Conservation (phyloP, 2,888 invertebrate genomes). For the Lasioglossum villosulum region DNA sequence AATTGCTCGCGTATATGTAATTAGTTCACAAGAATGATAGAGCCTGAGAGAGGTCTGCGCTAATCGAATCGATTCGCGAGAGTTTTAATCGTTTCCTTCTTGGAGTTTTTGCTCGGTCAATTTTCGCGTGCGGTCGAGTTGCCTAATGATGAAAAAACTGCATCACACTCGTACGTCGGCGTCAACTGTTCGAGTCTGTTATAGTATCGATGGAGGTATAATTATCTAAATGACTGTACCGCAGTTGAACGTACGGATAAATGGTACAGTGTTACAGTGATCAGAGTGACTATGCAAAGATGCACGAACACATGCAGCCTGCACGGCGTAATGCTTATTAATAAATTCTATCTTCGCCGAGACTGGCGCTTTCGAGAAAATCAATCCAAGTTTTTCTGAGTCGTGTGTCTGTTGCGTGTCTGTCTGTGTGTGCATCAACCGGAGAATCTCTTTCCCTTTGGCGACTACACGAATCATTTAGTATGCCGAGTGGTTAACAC, state of each 20-base stretch:
- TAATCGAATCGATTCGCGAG: not conserved
- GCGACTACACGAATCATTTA: not conserved
- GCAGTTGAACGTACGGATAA: conserved; percentile 15
- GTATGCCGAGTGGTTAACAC: conserved; percentile 7
- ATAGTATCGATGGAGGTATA: conserved; percentile 8
- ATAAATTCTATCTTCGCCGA: conserved; percentile 13
- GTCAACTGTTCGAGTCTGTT: not conserved
- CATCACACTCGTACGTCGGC: not conserved
- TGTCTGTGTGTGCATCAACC: not conserved
- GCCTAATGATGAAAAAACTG: not conserved
- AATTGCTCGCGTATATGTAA: not conserved
- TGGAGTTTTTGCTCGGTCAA: not conserved
- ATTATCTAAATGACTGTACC: conserved; percentile 19
- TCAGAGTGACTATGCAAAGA: conserved; percentile 16
- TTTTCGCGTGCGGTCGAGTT: not conserved
- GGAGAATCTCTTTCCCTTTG: not conserved
- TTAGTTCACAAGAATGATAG: not conserved
- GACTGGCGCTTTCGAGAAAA: conserved; percentile 12
- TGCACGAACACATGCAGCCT: not conserved
- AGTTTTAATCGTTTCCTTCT: not conserved
- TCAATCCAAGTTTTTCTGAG: not conserved
- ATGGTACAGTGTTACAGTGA: conserved; percentile 15
- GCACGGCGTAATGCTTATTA: conserved; percentile 8
- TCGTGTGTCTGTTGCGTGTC: not conserved
- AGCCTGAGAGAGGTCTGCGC: not conserved